Conservation (phyloP, 2,797 vertebrate species). For the Pipistrellus pygmaeus region DNA sequence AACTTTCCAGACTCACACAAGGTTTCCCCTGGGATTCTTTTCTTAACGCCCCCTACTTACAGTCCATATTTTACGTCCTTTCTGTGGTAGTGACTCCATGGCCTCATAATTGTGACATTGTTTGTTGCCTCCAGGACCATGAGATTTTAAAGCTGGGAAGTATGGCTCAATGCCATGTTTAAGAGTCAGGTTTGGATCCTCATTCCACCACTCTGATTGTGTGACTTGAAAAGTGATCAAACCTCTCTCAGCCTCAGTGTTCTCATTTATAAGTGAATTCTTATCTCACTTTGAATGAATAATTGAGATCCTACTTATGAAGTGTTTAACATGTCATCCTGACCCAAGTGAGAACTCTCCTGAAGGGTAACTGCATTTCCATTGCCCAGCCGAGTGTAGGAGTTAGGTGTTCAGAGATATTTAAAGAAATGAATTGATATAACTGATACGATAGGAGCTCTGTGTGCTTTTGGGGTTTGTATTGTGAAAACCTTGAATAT, state of each 20-base stretch:
- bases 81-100: not conserved
- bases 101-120: not conserved
- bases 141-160: not conserved
- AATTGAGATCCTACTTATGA: not conserved
- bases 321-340: not conserved
- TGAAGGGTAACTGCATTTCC: not conserved
- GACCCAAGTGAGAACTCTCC: too few relatives aligned
- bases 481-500: not conserved
- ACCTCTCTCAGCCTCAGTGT: not conserved
- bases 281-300: not conserved
- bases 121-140: not conserved
- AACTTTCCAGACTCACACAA: not conserved
- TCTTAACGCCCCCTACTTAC: not conserved
- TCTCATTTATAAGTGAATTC: not conserved
- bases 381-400: not conserved
- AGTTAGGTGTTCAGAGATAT: not conserved
- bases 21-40: not conserved
- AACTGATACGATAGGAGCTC: not conserved
- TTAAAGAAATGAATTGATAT: fast-evolving
- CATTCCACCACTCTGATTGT: not conserved
- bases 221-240: not conserved
- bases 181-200: not conserved
- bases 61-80: not conserved
- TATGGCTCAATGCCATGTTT: not conserved
- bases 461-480: not conserved